These are phyloP conservation scores for Dynastes grantii DNA, from an alignment of 2,888 invertebrate species.

Conservation along the genomic window DNA sequence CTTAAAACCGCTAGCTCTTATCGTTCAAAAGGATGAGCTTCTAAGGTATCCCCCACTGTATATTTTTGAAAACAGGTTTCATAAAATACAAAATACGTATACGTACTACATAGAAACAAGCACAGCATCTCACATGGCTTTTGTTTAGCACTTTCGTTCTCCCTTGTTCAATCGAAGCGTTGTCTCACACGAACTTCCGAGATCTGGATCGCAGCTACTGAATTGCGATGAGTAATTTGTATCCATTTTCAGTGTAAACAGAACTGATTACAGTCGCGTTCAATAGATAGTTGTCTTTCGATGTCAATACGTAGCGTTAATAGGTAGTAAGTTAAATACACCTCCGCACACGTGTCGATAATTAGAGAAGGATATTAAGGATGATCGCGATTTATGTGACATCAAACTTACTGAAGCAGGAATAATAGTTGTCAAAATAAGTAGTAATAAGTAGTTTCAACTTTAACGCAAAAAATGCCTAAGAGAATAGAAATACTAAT, in stretches of 20 bases:
- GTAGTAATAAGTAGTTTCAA: too few relatives aligned
- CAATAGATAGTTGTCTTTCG: slow-evolving; percentile 4
- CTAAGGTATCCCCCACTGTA: too few relatives aligned
- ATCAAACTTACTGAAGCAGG: not conserved
- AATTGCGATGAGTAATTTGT: slow-evolving; percentile 18
- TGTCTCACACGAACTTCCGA: not conserved
- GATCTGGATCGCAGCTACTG: not conserved
- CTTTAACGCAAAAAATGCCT: too few relatives aligned
- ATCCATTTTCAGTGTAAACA: slow-evolving; percentile 20
- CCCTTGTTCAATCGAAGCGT: not conserved
- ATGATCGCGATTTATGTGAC: not conserved
- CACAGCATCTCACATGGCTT: too few relatives aligned
- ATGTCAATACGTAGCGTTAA: not conserved
- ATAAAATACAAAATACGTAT: too few relatives aligned
- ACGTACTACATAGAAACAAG: too few relatives aligned
- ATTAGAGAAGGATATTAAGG: not conserved
- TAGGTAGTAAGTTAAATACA: slow-evolving; percentile 9
- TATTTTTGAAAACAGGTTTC: too few relatives aligned
- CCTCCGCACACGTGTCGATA: slow-evolving; percentile 3
- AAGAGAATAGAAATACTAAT: too few relatives aligned
- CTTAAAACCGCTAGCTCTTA: too few relatives aligned
- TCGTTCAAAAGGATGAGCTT: too few relatives aligned
- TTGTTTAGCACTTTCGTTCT: too few relatives aligned
- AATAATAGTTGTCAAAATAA: too few relatives aligned
- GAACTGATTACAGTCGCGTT: slow-evolving; percentile 10